These are phyloP conservation scores for Ophion costatus DNA, from an alignment of 2,888 invertebrate genomes.

Conservation along the genomic window DNA sequence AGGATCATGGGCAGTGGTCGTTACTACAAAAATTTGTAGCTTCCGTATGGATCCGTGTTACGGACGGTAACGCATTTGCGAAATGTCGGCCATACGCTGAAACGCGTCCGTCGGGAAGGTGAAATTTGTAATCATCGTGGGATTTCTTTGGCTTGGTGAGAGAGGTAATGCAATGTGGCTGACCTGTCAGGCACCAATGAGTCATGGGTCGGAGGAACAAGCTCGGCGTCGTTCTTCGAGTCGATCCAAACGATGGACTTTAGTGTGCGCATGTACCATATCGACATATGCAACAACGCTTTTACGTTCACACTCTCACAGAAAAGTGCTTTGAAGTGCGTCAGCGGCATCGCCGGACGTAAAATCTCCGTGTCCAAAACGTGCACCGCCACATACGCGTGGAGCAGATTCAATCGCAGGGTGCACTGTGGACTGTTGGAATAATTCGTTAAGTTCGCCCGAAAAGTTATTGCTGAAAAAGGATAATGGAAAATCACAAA, in stretches of 20 bases:
- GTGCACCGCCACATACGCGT: slow-evolving; percentile 88
- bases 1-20: too few relatives aligned
- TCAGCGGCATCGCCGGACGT: slow-evolving; percentile 89
- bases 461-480: not conserved
- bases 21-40: too few relatives aligned
- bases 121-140: not conserved
- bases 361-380: slow-evolving; percentile 87
- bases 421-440: slow-evolving; percentile 84
- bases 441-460: not conserved
- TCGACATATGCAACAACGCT: slow-evolving; percentile 85
- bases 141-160: not conserved
- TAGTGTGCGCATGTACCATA: slow-evolving; percentile 85
- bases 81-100: not conserved
- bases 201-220: slow-evolving; percentile 73
- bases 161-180: slow-evolving; percentile 35
- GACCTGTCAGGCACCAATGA: slow-evolving; percentile 74
- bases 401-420: slow-evolving; percentile 87
- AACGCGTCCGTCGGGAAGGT: not conserved
- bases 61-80: too few relatives aligned
- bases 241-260: slow-evolving; percentile 87
- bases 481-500: too few relatives aligned
- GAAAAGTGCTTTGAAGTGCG: slow-evolving; percentile 90
- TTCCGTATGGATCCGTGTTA: too few relatives aligned
- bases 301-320: slow-evolving; percentile 87
- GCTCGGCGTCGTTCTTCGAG: slow-evolving; percentile 80